Conservation (phyloP, 2,113 vertebrate genomes). For the Ictalurus furcatus region DNA sequence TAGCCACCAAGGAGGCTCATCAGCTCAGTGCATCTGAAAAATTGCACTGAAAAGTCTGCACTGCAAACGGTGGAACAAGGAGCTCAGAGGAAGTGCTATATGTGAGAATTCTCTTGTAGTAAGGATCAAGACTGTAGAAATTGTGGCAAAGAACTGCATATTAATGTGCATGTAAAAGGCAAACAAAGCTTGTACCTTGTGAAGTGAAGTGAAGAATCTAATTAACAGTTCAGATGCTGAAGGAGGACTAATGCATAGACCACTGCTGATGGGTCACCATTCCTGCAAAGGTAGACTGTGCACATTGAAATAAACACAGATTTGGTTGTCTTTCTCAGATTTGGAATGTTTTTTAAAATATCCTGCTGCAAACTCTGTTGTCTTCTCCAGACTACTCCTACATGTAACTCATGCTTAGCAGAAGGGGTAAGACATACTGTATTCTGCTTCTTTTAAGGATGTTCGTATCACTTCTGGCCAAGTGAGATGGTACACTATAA, state of each 20-base stretch:
- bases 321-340: background rate
- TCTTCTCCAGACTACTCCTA: background rate
- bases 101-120: background rate
- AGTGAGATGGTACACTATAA: background rate
- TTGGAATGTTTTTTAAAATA: background rate
- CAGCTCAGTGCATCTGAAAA: background rate
- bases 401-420: background rate
- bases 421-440: background rate
- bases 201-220: background rate
- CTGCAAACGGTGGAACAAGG: background rate
- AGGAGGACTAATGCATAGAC: background rate
- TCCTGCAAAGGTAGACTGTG: background rate
- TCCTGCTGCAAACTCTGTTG: background rate
- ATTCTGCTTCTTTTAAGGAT: background rate
- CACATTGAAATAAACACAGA: background rate
- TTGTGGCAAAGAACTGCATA: background rate
- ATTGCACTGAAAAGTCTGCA: background rate
- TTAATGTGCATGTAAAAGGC: background rate
- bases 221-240: background rate
- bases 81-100: background rate
- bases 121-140: background rate
- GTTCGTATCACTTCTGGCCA: background rate
- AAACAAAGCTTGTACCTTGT: background rate
- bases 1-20: background rate
- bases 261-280: background rate